Evolutionary conservation across 2,888 invertebrate genomes (phyloP).

Genomic region (Lysandra coridon): DNA sequence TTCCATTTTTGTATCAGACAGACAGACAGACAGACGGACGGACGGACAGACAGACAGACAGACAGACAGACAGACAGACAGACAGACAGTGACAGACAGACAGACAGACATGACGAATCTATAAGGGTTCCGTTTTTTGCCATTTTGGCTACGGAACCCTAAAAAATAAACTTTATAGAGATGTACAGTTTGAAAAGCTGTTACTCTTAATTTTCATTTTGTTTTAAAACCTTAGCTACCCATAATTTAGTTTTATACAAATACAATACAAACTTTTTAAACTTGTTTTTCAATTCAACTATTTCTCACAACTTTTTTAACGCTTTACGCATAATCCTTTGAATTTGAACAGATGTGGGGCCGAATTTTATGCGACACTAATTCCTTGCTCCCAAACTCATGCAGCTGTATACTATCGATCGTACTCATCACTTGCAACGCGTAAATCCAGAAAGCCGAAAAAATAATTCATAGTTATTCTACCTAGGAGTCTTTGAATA

Average conservation of each 20-base stretch:
- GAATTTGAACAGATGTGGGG: neutral
- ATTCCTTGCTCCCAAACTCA: slow-evolving; percentile 34
- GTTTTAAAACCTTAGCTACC: no score
- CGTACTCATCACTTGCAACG: slow-evolving; percentile 60
- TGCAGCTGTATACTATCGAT: slow-evolving; percentile 52
- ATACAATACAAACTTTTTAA: neutral
- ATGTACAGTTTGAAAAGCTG: neutral
- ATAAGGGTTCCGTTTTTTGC: no score
- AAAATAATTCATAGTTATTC: neutral
- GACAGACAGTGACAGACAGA: no score
- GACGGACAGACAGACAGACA: no score
- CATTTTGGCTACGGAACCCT: no score
- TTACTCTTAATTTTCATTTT: no score
- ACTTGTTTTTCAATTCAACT: neutral
- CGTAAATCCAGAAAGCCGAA: slow-evolving; percentile 63
- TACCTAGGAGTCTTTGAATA: neutral
- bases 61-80: no score
- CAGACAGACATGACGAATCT: no score
- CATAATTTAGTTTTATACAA: neutral
- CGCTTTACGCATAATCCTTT: slow-evolving; percentile 1
- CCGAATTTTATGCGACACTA: neutral
- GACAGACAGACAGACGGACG: no score
- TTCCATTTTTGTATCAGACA: no score
- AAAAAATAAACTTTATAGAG: no score
- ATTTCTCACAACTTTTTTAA: neutral